Base-by-base conservation (phyloP, 1,140 invertebrate species). In the Apis mellifera region DNA sequence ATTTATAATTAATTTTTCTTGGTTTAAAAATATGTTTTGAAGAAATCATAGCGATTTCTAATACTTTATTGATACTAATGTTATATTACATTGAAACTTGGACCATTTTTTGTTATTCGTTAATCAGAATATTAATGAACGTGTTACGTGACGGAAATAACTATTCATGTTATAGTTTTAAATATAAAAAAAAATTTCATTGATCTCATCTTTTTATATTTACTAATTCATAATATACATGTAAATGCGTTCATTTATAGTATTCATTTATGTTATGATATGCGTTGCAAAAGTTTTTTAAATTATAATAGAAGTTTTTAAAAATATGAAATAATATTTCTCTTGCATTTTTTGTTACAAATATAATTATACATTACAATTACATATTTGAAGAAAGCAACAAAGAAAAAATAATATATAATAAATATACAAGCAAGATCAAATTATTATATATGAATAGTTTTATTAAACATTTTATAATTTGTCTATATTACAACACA, bases 61-160 rank as follows among this genome's bases (percentile, higher is more conserved):
- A 23, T 13, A 81, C 17, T 52, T 76, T 57, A 68, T 52, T 19
- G n/a, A 59, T 23, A n/a, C 19, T 59, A 66, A 66, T 54, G 48
- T 69, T 76, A 17, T n/a, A 48, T 76, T 81, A 2, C 73, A 68
- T 76, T 82, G 12, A 17, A 59, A 66, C 11, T 55, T 55, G 21
- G n/a, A 80, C 48, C 12, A 23, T 54, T 60, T 65, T 80, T n/a
- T 54, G n/a, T 74, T 73, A 4, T 5, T 80, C 60, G 59, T 80
- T 65, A 54, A 65, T 42, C 0, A 26, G 7, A 73, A 52, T 59
- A 26, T 74, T 9, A 52, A 17, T 0, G 77, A 82, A 76, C 79
- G 64, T 68, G 55, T 82, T 68, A 82, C 64, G 42, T 13, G 23
- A 32, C 66, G 32, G 42, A 50, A 81, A 68, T 23, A 32, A n/a